phyloP scores from a whole-genome alignment of 2,113 vertebrate species.

The Eurypyga helias region DNA sequence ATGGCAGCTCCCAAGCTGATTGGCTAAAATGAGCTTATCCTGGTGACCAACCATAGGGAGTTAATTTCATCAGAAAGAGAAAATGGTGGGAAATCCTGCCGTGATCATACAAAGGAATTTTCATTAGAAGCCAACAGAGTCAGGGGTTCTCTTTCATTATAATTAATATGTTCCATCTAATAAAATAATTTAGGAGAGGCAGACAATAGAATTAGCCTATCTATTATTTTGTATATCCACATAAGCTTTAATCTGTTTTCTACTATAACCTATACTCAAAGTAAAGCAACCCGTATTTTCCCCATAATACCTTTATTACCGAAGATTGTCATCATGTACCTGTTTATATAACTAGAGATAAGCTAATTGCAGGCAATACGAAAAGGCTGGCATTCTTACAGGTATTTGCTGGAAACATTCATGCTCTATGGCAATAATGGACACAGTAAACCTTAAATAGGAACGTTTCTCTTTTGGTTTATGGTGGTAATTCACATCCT shows the following conservation, averaged over 20 bases:
- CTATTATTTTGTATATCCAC: conserved; percentile 69
- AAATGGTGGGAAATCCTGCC: conserved; percentile 79
- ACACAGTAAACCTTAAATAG: conserved; percentile 8
- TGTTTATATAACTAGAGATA: conserved; percentile 75
- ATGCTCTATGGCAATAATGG: conserved; percentile 8
- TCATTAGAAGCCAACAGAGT: conserved; percentile 75
- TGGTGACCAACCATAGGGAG: conserved; percentile 79
- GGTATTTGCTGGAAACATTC: conserved; percentile 18
- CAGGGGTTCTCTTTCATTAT: conserved; percentile 73
- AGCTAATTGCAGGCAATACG: conserved; percentile 69
- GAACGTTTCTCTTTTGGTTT: not conserved
- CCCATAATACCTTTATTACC: conserved; percentile 45
- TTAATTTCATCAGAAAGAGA: conserved; percentile 79
- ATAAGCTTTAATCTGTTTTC: conserved; percentile 72
- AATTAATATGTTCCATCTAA: conserved; percentile 80
- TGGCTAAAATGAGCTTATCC: conserved; percentile 83
- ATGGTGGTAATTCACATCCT: not conserved
- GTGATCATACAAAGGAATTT: conserved; percentile 79
- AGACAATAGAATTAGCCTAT: conserved; percentile 73
- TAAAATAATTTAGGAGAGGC: conserved; percentile 77
- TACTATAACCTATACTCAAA: conserved; percentile 64
- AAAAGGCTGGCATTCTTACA: conserved; percentile 62
- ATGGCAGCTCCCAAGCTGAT: conserved; percentile 82
- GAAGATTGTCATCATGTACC: conserved; percentile 42
- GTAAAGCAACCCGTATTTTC: conserved; percentile 73